Evolutionary conservation across 2,113 vertebrate species (phyloP), one percentile per base, ranked within the genome.

Genomic region (Salminus brasiliensis): DNA sequence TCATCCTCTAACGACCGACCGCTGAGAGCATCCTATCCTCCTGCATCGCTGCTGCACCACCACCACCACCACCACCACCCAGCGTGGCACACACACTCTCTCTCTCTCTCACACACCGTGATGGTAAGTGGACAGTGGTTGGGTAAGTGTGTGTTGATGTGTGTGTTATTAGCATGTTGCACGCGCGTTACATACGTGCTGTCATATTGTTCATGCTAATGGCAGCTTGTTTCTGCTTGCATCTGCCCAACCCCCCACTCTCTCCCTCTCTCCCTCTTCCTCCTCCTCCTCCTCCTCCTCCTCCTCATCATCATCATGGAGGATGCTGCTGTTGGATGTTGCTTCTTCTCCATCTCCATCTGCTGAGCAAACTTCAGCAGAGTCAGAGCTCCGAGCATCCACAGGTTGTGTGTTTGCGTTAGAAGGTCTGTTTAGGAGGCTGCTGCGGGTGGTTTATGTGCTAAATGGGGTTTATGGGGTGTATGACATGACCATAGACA

Each of bases 291-390:
- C 82, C 79, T 23, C 52, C 21, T 25, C 52, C 52, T 55, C 23
- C 5, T 55, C 52, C 8, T 55, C 52, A 1, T 25, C 52, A 36
- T 84, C 76, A 82, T 88, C 90, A 91, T 93, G 91, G 90, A 91
- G 92, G 93, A 91, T 83, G 85, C 78, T 36, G 84, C 78, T 36
- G 84, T 79, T 84, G 47, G 73, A 76, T 60, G 85, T 59, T 55
- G 85, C 83, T 87, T 43, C 77, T 79, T 36, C 49, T 55, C 43
- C 57, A 62, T 66, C 76, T 25, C 15, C 30, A 5, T 76, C 67
- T 41, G 18, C 5, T 65, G 76, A 82, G 80, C 81, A 13, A 78
- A 81, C 78, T 84, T 81, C 45, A 55, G 60, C 74, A 39, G 77
- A 80, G 78, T 83, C 53, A 15, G 59, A 57, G 29, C 55, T 83